Base-by-base conservation (phyloP, 1,140 invertebrate genomes). In the Plectus sambesii region DNA sequence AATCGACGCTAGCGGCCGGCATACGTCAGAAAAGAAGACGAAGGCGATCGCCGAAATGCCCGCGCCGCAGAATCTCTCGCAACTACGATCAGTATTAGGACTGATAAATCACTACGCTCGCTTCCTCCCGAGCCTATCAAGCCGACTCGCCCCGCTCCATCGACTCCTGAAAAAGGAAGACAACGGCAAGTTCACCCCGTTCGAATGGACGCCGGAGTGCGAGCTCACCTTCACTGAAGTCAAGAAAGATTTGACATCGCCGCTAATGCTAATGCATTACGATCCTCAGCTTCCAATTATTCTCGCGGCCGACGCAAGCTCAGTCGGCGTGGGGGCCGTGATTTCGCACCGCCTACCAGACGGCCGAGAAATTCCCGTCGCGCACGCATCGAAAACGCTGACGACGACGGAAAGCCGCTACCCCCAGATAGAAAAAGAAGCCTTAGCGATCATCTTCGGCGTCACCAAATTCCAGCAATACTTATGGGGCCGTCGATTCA, bases 401-500 rank as follows among this genome's bases (percentile, higher is more conserved):
- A 60, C 37, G 29, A 25, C 47, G 1, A 55, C 64, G 2, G 69
- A 76, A 43, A 47, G 51, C 26, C 63, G 69, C 27, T 76, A 75
- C 46, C 51, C 63, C 0, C 69, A 75, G 49, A 70, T 76, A 5
- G 69, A 75, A 36, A 72, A 69, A 47, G 72, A 78, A 51, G 71
- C 70, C 0, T 47, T 75, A 12, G 69, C 69, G 2, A 68, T 77
- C 19, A 63, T 75, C 4, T 77, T 61, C 56, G 69, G 53, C 8
- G 49, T 72, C 3, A 49, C 57, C 39, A 69, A 63, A 42, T 69
- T 72, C 57, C 63, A 70, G 44, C 24, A 70, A 25, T 75, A 69
- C 39, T 25, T 74, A 5, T 73, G n/a, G n/a, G n/a, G n/a, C n/a
- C n/a, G n/a, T n/a, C n/a, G n/a, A n/a, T n/a, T n/a, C n/a, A n/a